A percentile compares a stretch with the other conserved stretches of the same genome.
These are phyloP conservation scores for Arremon aurantiirostris DNA, from an alignment of 2,797 vertebrate species.

Conservation along the genomic window DNA sequence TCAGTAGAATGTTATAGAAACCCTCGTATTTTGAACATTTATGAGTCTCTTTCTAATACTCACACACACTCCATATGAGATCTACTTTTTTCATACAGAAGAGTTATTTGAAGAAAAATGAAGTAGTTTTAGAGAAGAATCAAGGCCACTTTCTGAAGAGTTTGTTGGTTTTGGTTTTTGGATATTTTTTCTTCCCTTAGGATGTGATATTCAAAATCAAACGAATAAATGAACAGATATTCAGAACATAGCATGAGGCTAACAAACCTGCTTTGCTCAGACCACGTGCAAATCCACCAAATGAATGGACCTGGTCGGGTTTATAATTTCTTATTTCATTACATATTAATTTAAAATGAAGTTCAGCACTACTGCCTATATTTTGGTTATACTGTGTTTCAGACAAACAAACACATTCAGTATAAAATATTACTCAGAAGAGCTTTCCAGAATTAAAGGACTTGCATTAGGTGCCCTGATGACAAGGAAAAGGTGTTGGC, in stretches of 20 bases:
- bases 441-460: not conserved
- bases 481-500: not conserved
- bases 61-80: not conserved
- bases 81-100: not conserved
- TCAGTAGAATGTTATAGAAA: not conserved
- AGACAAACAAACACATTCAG: not conserved
- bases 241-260: not conserved
- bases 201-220: not conserved
- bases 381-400: not conserved
- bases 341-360: not conserved
- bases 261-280: not conserved
- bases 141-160: not conserved
- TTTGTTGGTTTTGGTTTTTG: not conserved
- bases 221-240: not conserved
- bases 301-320: not conserved
- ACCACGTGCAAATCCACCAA: not conserved
- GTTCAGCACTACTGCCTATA: not conserved
- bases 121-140: not conserved
- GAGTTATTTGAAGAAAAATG: not conserved
- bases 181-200: not conserved
- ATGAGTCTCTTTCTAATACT: not conserved
- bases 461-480: rapidly evolving
- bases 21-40: not conserved
- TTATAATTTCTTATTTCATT: not conserved
- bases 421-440: not conserved